These are phyloP conservation scores for Drosophila multiciliata DNA, from an alignment of 2,888 invertebrate species.

Conservation along the genomic window DNA sequence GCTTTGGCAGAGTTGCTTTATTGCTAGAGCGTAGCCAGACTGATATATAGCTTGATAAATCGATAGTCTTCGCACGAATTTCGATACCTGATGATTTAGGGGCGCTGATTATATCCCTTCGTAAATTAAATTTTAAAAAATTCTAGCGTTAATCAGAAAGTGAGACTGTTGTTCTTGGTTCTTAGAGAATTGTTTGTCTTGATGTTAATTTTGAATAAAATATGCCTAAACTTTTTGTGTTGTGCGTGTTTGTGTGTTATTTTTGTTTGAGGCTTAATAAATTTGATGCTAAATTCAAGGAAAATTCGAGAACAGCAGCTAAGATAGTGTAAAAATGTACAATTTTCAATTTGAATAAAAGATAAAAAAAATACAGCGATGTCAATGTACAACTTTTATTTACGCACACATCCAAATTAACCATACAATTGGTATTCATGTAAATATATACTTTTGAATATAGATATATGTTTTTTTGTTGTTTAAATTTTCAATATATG, in stretches of 20 bases:
- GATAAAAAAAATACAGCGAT: not conserved
- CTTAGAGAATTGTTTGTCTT: slow-evolving; percentile 67
- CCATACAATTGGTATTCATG: slow-evolving; percentile 27
- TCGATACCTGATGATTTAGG: slow-evolving; percentile 1
- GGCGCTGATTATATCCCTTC: not conserved
- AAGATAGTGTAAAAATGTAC: not conserved
- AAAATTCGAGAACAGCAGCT: not conserved
- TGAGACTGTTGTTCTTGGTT: slow-evolving; percentile 33
- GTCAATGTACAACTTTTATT: slow-evolving; percentile 41
- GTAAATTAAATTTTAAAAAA: slow-evolving; percentile 24
- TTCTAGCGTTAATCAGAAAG: slow-evolving; percentile 24
- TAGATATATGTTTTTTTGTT: slow-evolving; percentile 16
- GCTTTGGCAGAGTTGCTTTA: slow-evolving; percentile 10
- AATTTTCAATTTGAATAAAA: not conserved
- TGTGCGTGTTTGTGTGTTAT: slow-evolving; percentile 45
- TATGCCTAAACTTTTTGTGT: slow-evolving; percentile 67
- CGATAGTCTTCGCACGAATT: slow-evolving; percentile 5
- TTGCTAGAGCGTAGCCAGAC: slow-evolving; percentile 20
- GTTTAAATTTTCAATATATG: slow-evolving; percentile 29
- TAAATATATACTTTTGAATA: slow-evolving; percentile 25
- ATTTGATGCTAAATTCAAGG: slow-evolving; percentile 59
- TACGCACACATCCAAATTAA: slow-evolving; percentile 43
- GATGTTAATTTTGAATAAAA: slow-evolving; percentile 71
- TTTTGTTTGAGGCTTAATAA: slow-evolving; percentile 30
- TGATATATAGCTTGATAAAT: not conserved